phyloP scores from a whole-genome alignment of 2,113 vertebrate genomes.

The Sardina pilchardus region DNA sequence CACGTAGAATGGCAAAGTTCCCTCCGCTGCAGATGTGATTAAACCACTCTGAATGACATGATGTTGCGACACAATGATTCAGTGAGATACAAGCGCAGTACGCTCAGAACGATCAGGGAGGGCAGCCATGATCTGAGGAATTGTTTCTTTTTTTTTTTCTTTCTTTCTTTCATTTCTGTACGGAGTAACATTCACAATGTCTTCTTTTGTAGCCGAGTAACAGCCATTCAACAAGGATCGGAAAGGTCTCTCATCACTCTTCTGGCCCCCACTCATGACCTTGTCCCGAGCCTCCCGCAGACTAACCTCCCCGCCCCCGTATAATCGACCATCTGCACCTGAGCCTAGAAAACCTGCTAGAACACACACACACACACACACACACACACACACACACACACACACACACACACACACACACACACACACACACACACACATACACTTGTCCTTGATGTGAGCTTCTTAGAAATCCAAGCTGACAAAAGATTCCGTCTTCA shows the following conservation, averaged over 20 bases:
- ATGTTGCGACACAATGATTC: not conserved
- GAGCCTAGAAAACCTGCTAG: not conserved
- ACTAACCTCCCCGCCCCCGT: constrained; percentile 53
- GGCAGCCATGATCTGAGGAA: not conserved
- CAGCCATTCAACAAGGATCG: constrained; percentile 57
- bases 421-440: not conserved
- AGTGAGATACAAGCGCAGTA: not conserved
- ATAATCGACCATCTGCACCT: constrained; percentile 28
- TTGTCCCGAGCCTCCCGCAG: constrained; percentile 38
- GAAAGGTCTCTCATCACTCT: constrained; percentile 56
- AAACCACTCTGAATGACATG: not conserved
- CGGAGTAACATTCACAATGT: constrained; percentile 51
- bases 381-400: not conserved
- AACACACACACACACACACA: too few species aligned
- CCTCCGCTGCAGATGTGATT: not conserved
- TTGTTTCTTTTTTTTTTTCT: not conserved
- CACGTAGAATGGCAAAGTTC: not conserved
- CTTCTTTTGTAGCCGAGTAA: constrained; percentile 66
- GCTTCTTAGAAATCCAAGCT: not conserved
- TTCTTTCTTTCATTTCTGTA: not conserved
- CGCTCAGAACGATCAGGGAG: not conserved
- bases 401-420: not conserved
- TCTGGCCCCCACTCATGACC: constrained; percentile 41
- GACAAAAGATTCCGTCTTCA: not conserved
- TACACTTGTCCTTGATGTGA: not conserved